Evolutionary conservation across 2,113 vertebrate genomes (phyloP).

Genomic region (Centrocercus urophasianus): DNA sequence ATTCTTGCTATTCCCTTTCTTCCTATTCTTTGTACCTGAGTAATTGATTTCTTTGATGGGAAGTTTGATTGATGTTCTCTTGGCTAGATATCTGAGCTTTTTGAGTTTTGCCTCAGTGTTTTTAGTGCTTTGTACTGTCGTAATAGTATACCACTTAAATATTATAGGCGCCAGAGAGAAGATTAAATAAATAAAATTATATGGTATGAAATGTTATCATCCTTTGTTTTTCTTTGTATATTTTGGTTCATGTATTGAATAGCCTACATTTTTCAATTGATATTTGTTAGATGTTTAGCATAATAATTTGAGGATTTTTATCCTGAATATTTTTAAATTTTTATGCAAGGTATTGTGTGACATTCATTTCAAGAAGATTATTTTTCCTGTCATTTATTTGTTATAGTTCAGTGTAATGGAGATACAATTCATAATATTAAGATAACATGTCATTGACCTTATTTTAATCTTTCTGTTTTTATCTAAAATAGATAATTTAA

Average conservation of each 20-base stretch:
- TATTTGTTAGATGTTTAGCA: not conserved
- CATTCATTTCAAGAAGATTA: constrained; percentile 6
- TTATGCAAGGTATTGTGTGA: not conserved
- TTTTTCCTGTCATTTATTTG: constrained; percentile 40
- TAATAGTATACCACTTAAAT: constrained; percentile 9
- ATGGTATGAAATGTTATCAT: not conserved
- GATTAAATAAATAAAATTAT: constrained; percentile 42
- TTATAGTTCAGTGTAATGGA: not conserved
- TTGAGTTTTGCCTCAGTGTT: not conserved
- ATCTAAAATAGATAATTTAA: not conserved
- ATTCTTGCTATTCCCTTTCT: not conserved
- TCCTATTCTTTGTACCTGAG: not conserved
- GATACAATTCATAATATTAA: not conserved
- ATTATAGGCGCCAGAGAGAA: not conserved
- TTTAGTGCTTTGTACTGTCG: not conserved
- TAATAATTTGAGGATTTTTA: not conserved
- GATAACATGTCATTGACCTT: constrained; percentile 21
- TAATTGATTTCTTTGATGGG: constrained; percentile 17
- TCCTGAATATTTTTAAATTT: not conserved
- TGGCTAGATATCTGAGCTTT: constrained; percentile 29
- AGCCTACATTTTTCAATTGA: not conserved
- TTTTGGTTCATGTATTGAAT: constrained; percentile 37
- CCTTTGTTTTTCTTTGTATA: constrained; percentile 14
- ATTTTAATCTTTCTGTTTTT: constrained; percentile 4
- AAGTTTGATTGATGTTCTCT: constrained; percentile 16